phyloP scores from a whole-genome alignment of 2,113 vertebrate species.

The Elachura formosa region DNA sequence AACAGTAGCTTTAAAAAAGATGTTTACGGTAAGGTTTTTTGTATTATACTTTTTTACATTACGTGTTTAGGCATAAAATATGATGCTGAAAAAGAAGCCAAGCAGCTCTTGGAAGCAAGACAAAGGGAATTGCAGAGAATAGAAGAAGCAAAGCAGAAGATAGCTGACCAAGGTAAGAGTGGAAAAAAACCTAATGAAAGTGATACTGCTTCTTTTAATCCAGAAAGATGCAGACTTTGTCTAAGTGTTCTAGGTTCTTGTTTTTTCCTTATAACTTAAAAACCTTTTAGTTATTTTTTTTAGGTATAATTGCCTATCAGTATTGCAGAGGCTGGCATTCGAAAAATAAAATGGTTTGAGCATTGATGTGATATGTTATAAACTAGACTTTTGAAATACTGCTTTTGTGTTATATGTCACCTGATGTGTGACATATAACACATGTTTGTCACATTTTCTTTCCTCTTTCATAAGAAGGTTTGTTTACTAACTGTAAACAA shows the following conservation, averaged over 20 bases:
- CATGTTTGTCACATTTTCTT: no score
- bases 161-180: conserved; percentile 86
- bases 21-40: neutral
- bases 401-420: neutral
- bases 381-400: neutral
- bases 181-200: neutral
- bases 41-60: neutral
- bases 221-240: neutral
- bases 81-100: conserved; percentile 92
- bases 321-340: neutral
- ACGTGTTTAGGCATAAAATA: conserved; percentile 87
- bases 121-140: conserved; percentile 92
- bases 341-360: neutral
- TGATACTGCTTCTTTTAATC: neutral
- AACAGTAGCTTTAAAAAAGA: neutral
- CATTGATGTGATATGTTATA: neutral
- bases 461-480: neutral
- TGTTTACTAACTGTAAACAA: no score
- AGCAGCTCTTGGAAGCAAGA: conserved; percentile 86
- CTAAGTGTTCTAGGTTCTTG: neutral
- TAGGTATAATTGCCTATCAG: neutral
- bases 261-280: neutral
- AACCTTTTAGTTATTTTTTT: neutral
- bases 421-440: no score
- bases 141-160: conserved; percentile 93